Evolutionary conservation across 2,797 vertebrate genomes (phyloP), one percentile per base, ranked within the genome.

Genomic region (Dicrostonyx torquatus): DNA sequence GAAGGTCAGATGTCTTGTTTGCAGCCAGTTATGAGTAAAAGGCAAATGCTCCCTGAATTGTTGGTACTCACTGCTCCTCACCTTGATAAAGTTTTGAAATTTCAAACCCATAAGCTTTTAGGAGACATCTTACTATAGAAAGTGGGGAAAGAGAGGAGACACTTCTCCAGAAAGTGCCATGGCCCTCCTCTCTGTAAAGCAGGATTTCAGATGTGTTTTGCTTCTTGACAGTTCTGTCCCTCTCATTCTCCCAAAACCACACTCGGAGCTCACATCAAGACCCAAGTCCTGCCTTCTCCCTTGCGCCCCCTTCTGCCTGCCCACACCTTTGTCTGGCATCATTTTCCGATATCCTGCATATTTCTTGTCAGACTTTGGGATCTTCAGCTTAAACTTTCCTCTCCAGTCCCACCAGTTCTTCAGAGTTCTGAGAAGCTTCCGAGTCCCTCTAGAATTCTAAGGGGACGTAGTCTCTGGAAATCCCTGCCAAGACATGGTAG

Each of bases 311-410:
- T 40, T 13, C 8, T 2, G 13, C 5, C n/a, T 6, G 14, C 55
- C 72, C 40, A 68, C 6, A 34, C 9, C n/a, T 87, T 9, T 3
- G 40, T 34, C 80, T 24, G 0, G 7, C 37, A 34, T 70, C 1
- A n/a, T 40, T 64, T 62, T 24, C 29, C 40, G 53, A 48, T 50
- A n/a, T 53, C n/a, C 31, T 40, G 26, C n/a, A n/a, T 88, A 31
- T 76, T 85, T 94, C 64, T 80, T 15, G 20, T 22, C 60, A 60
- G 40, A 62, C 50, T 91, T n/a, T 75, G 83, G 62, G 60, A 73
- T 40, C 43, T 31, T 20, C 4, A 2, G 34, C 20, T 83, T 77
- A 10, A n/a, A 7, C 15, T 6, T n/a, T 58, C 62, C 68, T 64
- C 29, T 89, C 2, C 8, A 12, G 7, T 31, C 55, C 18, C 78